Percentiles rank a stretch among this genome's conserved stretches.
These are phyloP conservation scores for Astyanax mexicanus DNA, from an alignment of 2,797 vertebrate genomes.

Conservation along the genomic window DNA sequence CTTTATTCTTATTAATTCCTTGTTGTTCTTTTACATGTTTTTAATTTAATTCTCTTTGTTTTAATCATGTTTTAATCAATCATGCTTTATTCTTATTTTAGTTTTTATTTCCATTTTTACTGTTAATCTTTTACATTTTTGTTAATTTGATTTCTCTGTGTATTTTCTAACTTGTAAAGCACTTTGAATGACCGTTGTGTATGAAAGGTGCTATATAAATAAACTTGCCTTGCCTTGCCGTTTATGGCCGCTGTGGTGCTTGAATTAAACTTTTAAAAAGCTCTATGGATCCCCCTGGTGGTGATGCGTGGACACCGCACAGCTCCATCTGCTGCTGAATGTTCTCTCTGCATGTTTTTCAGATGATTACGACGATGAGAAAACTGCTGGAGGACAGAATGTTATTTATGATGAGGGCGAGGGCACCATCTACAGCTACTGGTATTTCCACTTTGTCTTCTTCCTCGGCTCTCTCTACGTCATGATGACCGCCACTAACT, in stretches of 20 bases:
- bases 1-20: too few relatives aligned
- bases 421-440: conserved; percentile 88
- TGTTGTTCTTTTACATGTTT: too few relatives aligned
- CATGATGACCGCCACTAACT: conserved; percentile 98
- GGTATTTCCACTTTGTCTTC: conserved; percentile 95
- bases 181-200: too few relatives aligned
- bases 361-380: conserved; percentile 76
- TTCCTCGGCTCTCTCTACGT: conserved; percentile 95
- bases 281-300: conserved; percentile 65
- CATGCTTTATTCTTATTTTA: too few relatives aligned
- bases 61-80: too few relatives aligned
- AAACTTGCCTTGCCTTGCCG: conserved; percentile 34
- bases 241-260: not conserved
- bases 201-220: too few relatives aligned
- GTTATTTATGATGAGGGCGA: conserved; percentile 91
- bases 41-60: too few relatives aligned
- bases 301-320: not conserved
- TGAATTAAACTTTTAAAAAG: conserved; percentile 40
- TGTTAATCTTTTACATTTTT: too few relatives aligned
- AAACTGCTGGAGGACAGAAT: conserved; percentile 81
- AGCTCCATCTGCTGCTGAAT: not conserved
- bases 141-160: too few relatives aligned
- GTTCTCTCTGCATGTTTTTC: conserved; percentile 60
- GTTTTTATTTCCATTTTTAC: too few relatives aligned
- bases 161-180: too few relatives aligned